phyloP scores from a whole-genome alignment of 2,113 vertebrate species.

The Blennius ocellaris region DNA sequence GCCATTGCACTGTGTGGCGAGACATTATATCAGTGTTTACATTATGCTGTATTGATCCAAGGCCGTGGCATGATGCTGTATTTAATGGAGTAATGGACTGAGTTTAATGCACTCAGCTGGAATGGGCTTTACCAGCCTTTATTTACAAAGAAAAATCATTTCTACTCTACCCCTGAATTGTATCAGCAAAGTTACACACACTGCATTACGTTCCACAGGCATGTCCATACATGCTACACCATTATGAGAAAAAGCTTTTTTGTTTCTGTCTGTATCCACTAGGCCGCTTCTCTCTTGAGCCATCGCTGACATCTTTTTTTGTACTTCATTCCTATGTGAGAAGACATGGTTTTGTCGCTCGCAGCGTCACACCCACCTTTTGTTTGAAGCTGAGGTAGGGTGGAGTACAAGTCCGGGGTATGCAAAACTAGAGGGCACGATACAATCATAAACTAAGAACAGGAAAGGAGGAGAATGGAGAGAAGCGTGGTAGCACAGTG shows the following conservation, averaged over 20 bases:
- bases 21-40: conserved; percentile 58
- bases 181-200: conserved; percentile 57
- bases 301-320: conserved; percentile 40
- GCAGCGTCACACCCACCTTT: conserved; percentile 49
- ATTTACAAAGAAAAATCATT: conserved; percentile 39
- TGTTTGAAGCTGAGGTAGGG: conserved; percentile 58
- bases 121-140: conserved; percentile 10
- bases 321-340: conserved; percentile 37
- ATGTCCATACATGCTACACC: conserved; percentile 26
- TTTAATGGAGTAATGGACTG: conserved; percentile 70
- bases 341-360: conserved; percentile 47
- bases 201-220: conserved; percentile 54
- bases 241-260: conserved; percentile 23
- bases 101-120: conserved; percentile 49
- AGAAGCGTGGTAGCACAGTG: conserved; percentile 37
- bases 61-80: conserved; percentile 56
- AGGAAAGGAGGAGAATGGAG: conserved; percentile 35
- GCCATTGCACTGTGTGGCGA: conserved; percentile 44
- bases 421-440: conserved; percentile 62
- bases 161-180: conserved; percentile 59
- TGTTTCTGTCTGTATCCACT: conserved; percentile 17
- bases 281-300: conserved; percentile 49
- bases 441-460: conserved; percentile 54
- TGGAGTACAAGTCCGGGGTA: conserved; percentile 7
- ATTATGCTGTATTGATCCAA: conserved; percentile 62